Evolutionary conservation across 1,140 invertebrate genomes (phyloP).

Genomic region (Probaryconus sp.): DNA sequence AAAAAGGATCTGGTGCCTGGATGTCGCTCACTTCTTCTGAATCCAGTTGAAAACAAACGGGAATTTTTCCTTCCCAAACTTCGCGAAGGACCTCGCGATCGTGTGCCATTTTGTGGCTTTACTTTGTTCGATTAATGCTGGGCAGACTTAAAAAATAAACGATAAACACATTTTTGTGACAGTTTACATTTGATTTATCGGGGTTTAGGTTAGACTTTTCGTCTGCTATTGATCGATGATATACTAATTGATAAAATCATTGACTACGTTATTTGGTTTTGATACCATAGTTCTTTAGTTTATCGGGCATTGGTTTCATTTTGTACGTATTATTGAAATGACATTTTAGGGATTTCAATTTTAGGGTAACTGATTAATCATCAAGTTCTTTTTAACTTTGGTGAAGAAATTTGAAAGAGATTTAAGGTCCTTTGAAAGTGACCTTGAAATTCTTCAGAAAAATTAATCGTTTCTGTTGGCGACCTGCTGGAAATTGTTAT

Average conservation of each 20-base stretch:
- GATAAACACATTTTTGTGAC: slow-evolving; percentile 33
- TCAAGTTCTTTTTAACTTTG: no score
- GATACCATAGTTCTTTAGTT: neutral
- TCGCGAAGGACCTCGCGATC: slow-evolving; percentile 94
- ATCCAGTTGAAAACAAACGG: slow-evolving; percentile 92
- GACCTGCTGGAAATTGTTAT: no score
- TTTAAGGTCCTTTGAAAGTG: no score
- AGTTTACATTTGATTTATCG: slow-evolving; percentile 15
- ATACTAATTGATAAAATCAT: neutral
- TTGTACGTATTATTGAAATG: no score
- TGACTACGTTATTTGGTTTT: neutral
- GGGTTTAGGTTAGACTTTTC: slow-evolving; percentile 43
- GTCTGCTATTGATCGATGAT: slow-evolving; percentile 37
- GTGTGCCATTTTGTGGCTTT: slow-evolving; percentile 85
- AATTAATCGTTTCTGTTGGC: no score
- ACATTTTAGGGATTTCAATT: no score
- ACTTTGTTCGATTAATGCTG: slow-evolving; percentile 1
- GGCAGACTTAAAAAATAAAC: neutral
- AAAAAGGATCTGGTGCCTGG: slow-evolving; percentile 93
- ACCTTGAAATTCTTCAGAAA: no score
- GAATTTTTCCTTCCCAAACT: slow-evolving; percentile 97
- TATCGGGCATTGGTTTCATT: no score
- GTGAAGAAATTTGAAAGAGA: no score
- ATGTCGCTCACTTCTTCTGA: slow-evolving; percentile 92
- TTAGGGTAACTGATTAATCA: no score